Conservation (phyloP, 2,113 vertebrate genomes). For the Gymnocephalus cernua region DNA sequence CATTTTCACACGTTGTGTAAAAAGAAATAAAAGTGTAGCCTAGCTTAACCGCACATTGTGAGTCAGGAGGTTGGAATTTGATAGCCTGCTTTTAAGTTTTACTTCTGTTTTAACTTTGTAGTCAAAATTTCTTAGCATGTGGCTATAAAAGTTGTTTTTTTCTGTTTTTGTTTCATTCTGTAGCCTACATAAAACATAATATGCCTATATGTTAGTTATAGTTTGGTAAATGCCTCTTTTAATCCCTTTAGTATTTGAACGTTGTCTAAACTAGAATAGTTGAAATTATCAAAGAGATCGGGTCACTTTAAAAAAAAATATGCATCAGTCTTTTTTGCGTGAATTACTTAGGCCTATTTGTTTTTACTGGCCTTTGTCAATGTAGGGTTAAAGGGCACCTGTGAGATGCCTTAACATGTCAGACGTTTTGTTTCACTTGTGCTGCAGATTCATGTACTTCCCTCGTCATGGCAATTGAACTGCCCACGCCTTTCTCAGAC, state of each 20-base stretch:
- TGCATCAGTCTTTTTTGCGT: background rate
- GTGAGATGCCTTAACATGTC: constrained; percentile 40
- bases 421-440: constrained; percentile 40
- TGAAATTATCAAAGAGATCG: background rate
- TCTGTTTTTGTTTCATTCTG: background rate
- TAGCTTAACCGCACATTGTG: constrained; percentile 37
- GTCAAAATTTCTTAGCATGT: background rate
- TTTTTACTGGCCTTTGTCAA: background rate
- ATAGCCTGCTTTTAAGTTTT: constrained; percentile 19
- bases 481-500: constrained; percentile 74
- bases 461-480: constrained; percentile 64
- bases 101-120: background rate
- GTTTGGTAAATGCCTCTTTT: background rate
- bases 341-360: background rate
- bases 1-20: background rate
- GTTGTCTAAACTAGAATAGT: background rate
- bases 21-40: background rate
- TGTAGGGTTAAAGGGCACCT: constrained; percentile 36
- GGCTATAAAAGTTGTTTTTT: fast-evolving
- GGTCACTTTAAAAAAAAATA: background rate
- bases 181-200: background rate
- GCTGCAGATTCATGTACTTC: constrained; percentile 52
- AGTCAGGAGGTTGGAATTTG: constrained; percentile 60
- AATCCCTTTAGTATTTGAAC: background rate
- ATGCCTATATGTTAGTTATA: background rate